These are phyloP conservation scores for Magallana ariakensis DNA, from an alignment of 1,140 invertebrate genomes.

Conservation along the genomic window DNA sequence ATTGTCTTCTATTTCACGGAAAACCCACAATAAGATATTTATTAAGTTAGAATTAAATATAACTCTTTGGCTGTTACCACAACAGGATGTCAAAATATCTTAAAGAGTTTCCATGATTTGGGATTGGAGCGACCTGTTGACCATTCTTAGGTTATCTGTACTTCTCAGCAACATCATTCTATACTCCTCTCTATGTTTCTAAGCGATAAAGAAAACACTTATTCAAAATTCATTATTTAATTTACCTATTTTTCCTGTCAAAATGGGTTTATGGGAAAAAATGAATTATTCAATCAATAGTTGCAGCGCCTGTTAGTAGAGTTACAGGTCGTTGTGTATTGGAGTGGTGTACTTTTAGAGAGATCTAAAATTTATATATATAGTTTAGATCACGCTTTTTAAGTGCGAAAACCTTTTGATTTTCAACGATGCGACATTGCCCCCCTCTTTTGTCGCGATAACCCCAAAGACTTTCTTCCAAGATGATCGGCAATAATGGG, in stretches of 20 bases:
- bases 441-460: conserved; percentile 20
- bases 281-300: neutral
- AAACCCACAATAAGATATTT: too few species aligned
- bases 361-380: neutral
- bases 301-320: neutral
- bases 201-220: conserved; percentile 18
- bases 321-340: neutral
- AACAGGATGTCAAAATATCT: too few species aligned
- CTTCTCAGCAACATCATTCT: too few species aligned
- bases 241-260: conserved; percentile 12
- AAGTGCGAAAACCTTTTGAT: conserved; percentile 26
- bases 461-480: conserved; percentile 17
- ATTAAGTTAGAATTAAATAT: too few species aligned
- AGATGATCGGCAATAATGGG: neutral
- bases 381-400: conserved; percentile 14
- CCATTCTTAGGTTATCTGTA: neutral
- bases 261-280: conserved; percentile 30
- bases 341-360: neutral
- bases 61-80: too few species aligned
- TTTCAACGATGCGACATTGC: conserved; percentile 4
- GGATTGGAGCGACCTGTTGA: too few species aligned
- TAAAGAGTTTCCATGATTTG: too few species aligned
- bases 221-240: conserved; percentile 32
- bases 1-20: too few species aligned
- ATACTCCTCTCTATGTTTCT: neutral